phyloP scores from a whole-genome alignment of 2,888 invertebrate genomes.

The Nesidiocoris tenuis region DNA sequence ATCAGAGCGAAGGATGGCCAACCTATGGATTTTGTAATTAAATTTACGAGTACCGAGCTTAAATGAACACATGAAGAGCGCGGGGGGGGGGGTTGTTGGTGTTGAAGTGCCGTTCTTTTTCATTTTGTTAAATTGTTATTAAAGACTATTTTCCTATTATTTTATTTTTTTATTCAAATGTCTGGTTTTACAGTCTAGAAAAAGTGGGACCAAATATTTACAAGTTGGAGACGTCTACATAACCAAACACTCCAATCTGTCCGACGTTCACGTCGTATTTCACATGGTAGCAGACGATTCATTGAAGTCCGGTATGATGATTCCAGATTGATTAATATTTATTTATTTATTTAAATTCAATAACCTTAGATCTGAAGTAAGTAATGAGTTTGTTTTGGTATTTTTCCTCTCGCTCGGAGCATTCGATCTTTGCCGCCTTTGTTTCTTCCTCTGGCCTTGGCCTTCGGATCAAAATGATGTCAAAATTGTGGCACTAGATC shows the following conservation, averaged over 20 bases:
- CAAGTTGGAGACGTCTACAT: slow-evolving; percentile 83
- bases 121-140: too few relatives aligned
- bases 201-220: slow-evolving; percentile 62
- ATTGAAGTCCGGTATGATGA: slow-evolving; percentile 59
- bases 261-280: slow-evolving; percentile 92
- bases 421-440: neutral
- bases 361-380: too few relatives aligned
- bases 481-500: neutral
- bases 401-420: neutral
- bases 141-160: too few relatives aligned
- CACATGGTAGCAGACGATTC: slow-evolving; percentile 90
- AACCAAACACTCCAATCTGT: slow-evolving; percentile 88
- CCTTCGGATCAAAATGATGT: neutral
- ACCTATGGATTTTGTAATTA: too few relatives aligned
- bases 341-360: too few relatives aligned
- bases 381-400: too few relatives aligned
- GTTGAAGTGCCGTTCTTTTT: too few relatives aligned
- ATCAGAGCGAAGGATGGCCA: too few relatives aligned
- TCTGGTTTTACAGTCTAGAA: slow-evolving; percentile 53
- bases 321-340: neutral
- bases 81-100: too few relatives aligned
- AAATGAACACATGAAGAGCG: too few relatives aligned
- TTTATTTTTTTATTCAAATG: neutral
- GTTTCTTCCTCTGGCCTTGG: neutral
- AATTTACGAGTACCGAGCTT: too few relatives aligned